These are phyloP conservation scores for Tachystola acroxantha DNA, from an alignment of 2,888 invertebrate species.

Conservation along the genomic window DNA sequence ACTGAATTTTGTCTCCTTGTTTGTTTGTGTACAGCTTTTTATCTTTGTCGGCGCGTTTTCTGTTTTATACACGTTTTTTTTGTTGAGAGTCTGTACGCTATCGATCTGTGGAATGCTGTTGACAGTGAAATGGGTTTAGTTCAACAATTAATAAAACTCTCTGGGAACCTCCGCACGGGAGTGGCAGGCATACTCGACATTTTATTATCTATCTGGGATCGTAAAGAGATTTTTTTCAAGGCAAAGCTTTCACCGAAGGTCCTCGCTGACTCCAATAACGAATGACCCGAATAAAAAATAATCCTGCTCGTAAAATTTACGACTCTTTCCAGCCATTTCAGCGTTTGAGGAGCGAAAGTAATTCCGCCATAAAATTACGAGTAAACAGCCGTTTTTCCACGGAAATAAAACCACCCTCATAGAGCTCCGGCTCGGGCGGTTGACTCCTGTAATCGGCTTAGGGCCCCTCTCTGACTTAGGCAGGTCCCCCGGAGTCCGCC, in stretches of 20 bases:
- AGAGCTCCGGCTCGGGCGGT: slow-evolving; percentile 34
- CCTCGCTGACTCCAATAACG: slow-evolving; percentile 34
- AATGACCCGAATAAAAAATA: slow-evolving; percentile 64
- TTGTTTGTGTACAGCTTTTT: slow-evolving; percentile 49
- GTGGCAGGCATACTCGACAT: slow-evolving; percentile 49
- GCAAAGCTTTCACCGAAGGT: slow-evolving; percentile 13
- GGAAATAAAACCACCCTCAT: slow-evolving; percentile 62
- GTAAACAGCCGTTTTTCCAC: slow-evolving; percentile 74
- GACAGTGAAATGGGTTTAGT: slow-evolving; percentile 76
- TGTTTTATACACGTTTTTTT: slow-evolving; percentile 39
- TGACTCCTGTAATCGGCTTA: slow-evolving; percentile 77
- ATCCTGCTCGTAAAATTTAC: slow-evolving; percentile 64
- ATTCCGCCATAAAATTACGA: slow-evolving; percentile 73
- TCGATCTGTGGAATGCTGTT: slow-evolving; percentile 67
- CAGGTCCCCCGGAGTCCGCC: slow-evolving; percentile 6
- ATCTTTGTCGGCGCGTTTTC: slow-evolving; percentile 60
- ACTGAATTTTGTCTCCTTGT: slow-evolving; percentile 54
- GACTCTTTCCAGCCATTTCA: slow-evolving; percentile 61
- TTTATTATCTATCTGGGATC: slow-evolving; percentile 23
- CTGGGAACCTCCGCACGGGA: slow-evolving; percentile 31
- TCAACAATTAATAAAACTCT: slow-evolving; percentile 74
- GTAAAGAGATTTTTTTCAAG: slow-evolving; percentile 11
- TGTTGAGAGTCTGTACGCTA: slow-evolving; percentile 52
- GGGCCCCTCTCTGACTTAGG: slow-evolving; percentile 51
- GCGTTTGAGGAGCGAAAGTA: slow-evolving; percentile 70